Percentiles rank a stretch among this genome's conserved stretches.
Conservation (phyloP, 2,113 vertebrate species). For the Lathamus discolor region DNA sequence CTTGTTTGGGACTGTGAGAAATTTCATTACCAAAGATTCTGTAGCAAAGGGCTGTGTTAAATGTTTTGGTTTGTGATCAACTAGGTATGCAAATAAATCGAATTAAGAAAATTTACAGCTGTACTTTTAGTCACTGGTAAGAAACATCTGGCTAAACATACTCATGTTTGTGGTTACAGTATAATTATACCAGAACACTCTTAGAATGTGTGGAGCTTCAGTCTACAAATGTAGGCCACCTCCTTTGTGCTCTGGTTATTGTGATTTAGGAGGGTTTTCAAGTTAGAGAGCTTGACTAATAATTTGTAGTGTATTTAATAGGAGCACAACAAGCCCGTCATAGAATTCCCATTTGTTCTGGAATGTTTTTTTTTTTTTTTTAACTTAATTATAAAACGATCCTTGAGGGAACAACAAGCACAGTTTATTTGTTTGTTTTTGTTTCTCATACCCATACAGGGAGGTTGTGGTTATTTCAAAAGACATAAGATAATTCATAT, state of each 20-base stretch:
- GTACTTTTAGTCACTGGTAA: not conserved
- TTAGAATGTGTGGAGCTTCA: slow-evolving; percentile 25
- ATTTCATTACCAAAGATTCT: not conserved
- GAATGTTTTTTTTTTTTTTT: not conserved
- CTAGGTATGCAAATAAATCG: slow-evolving; percentile 51
- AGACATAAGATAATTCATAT: not conserved
- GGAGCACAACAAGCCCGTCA: not conserved
- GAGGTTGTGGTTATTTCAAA: not conserved
- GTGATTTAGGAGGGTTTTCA: slow-evolving; percentile 38
- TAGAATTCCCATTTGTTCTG: slow-evolving; percentile 14
- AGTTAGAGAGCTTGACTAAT: slow-evolving; percentile 16
- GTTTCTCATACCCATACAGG: not conserved
- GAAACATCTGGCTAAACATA: slow-evolving; percentile 51
- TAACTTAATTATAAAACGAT: not conserved
- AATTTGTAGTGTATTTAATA: slow-evolving; percentile 5
- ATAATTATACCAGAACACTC: slow-evolving; percentile 49
- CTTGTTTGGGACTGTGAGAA: slow-evolving; percentile 27
- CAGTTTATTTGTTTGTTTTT: not conserved
- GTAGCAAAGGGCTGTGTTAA: not conserved
- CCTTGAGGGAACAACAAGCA: not conserved
- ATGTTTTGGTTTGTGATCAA: slow-evolving; percentile 59
- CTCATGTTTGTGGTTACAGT: slow-evolving; percentile 27
- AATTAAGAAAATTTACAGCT: slow-evolving; percentile 33
- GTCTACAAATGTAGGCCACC: slow-evolving; percentile 9
- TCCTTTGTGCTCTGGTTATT: slow-evolving; percentile 27